Evolutionary conservation across 2,113 vertebrate species (phyloP).

Genomic region (Ranitomeya variabilis): DNA sequence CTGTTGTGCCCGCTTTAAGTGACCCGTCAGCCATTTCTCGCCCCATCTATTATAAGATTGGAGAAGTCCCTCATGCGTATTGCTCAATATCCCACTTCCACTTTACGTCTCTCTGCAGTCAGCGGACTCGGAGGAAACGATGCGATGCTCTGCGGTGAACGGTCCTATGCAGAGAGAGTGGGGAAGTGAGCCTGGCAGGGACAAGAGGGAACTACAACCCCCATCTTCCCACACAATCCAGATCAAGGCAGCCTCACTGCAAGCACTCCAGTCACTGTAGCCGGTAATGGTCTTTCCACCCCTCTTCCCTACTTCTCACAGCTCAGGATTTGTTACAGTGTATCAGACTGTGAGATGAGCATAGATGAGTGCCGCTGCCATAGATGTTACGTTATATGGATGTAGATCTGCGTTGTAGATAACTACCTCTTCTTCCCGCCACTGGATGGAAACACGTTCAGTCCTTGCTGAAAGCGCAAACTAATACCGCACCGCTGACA

Average conservation of each 20-base stretch:
- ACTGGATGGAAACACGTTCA: background rate
- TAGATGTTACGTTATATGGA: no score
- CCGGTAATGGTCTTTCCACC: background rate
- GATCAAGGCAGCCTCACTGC: background rate
- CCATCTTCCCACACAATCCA: background rate
- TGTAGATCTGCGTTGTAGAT: background rate
- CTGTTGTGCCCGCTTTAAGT: no score
- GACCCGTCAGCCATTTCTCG: background rate
- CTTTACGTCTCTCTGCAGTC: background rate
- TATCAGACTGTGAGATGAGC: no score
- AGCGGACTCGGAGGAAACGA: background rate
- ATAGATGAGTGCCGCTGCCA: no score
- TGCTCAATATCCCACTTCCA: background rate
- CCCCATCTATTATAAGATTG: constrained; percentile 18
- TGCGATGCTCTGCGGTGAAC: background rate
- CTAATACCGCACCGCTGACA: background rate
- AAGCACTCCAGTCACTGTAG: background rate
- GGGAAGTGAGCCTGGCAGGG: background rate
- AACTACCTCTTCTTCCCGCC: background rate
- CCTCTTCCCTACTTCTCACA: background rate
- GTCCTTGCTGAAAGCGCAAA: background rate
- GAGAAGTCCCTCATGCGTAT: background rate
- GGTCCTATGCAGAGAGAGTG: background rate
- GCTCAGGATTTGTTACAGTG: background rate
- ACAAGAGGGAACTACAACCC: background rate